Evolutionary conservation across 2,797 vertebrate genomes (phyloP).

Genomic region (Rhinophrynus dorsalis): DNA sequence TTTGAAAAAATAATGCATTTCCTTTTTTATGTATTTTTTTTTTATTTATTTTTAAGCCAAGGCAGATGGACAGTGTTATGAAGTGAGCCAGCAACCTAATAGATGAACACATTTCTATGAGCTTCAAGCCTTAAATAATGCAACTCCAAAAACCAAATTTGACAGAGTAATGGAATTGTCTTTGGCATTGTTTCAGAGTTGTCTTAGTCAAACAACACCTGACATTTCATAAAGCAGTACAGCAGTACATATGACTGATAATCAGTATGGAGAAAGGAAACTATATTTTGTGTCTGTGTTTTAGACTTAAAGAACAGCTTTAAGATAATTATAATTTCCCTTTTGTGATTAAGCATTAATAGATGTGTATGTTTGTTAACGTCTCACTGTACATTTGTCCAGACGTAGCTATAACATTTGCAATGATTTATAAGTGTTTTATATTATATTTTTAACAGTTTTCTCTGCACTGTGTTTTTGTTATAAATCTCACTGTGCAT

Average conservation of each 20-base stretch:
- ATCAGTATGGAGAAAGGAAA: background rate
- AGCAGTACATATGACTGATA: background rate
- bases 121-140: background rate
- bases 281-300: too few species aligned
- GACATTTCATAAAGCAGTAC: slow-evolving; percentile 9
- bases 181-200: background rate
- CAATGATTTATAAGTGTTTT: too few species aligned
- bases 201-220: slow-evolving; percentile 16
- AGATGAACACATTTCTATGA: slow-evolving; percentile 12
- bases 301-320: too few species aligned
- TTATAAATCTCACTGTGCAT: too few species aligned
- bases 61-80: background rate
- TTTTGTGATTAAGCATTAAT: too few species aligned
- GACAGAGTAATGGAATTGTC: slow-evolving; percentile 6
- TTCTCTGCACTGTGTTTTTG: too few species aligned
- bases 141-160: background rate
- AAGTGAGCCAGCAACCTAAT: slow-evolving; percentile 7
- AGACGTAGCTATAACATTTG: too few species aligned
- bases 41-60: background rate
- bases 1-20: background rate
- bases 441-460: too few species aligned
- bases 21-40: background rate
- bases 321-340: too few species aligned
- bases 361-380: too few species aligned
- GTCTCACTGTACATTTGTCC: too few species aligned